phyloP scores from a whole-genome alignment of 1,140 invertebrate species.

The Bathynomus jamesi region DNA sequence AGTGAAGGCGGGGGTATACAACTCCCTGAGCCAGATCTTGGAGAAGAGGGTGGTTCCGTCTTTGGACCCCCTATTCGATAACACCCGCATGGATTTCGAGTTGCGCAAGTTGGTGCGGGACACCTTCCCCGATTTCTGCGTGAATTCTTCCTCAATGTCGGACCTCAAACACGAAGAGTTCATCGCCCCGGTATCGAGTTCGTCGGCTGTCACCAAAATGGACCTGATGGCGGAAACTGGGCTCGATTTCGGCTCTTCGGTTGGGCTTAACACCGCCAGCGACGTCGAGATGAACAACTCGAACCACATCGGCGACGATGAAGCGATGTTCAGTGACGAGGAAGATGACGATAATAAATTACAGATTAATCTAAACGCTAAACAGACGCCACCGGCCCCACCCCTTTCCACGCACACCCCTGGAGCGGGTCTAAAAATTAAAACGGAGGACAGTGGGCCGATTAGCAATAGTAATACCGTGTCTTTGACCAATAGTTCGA shows the following conservation, averaged over 20 bases:
- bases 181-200: constrained; percentile 17
- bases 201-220: constrained; percentile 24
- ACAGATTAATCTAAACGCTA: not conserved
- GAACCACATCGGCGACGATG: constrained; percentile 50
- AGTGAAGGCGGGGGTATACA: constrained; percentile 81
- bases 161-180: constrained; percentile 30
- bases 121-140: constrained; percentile 85
- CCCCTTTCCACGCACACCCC: not conserved
- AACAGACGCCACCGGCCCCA: not conserved
- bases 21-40: constrained; percentile 83
- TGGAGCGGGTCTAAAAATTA: not conserved
- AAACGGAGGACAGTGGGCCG: not conserved
- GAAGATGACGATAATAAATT: constrained; percentile 54
- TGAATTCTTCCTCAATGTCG: constrained; percentile 37
- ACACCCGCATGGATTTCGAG: constrained; percentile 83
- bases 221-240: constrained; percentile 29
- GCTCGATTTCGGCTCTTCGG: constrained; percentile 15
- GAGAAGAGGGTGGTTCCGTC: constrained; percentile 88
- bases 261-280: constrained; percentile 4
- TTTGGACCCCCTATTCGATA: constrained; percentile 83
- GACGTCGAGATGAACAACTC: constrained; percentile 41
- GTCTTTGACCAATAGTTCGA: not conserved
- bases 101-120: constrained; percentile 74
- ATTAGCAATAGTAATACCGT: not conserved
- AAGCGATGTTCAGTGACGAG: constrained; percentile 60